Percentiles rank a stretch among this genome's conserved stretches.
phyloP scores from a whole-genome alignment of 2,113 vertebrate species.

The Cephalopterus ornatus region DNA sequence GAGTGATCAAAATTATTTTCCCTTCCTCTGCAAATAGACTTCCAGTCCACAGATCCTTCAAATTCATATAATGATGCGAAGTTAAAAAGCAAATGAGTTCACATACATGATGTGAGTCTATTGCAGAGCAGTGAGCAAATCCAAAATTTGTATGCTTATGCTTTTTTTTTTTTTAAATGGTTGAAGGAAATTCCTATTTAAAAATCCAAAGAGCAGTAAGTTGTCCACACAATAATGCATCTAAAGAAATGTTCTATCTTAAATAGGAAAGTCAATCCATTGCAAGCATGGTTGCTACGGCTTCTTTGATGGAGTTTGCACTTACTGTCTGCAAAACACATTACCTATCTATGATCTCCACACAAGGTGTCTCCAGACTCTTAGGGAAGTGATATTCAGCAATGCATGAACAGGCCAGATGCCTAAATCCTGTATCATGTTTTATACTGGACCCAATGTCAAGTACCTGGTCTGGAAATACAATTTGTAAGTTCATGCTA shows the following conservation, averaged over 20 bases:
- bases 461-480: background rate
- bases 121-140: background rate
- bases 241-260: background rate
- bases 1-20: background rate
- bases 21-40: background rate
- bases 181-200: background rate
- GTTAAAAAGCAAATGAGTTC: background rate
- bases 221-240: background rate
- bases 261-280: background rate
- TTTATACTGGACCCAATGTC: background rate
- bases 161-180: background rate
- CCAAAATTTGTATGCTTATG: background rate
- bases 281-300: background rate
- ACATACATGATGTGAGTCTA: background rate
- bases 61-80: background rate
- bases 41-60: background rate
- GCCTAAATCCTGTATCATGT: background rate
- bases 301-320: background rate
- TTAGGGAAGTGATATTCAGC: background rate
- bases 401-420: background rate
- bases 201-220: background rate
- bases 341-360: background rate
- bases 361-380: slow-evolving; percentile 15
- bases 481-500: background rate
- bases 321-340: background rate